phyloP scores from a whole-genome alignment of 1,140 invertebrate genomes.

The Sminthurides bifidus region DNA sequence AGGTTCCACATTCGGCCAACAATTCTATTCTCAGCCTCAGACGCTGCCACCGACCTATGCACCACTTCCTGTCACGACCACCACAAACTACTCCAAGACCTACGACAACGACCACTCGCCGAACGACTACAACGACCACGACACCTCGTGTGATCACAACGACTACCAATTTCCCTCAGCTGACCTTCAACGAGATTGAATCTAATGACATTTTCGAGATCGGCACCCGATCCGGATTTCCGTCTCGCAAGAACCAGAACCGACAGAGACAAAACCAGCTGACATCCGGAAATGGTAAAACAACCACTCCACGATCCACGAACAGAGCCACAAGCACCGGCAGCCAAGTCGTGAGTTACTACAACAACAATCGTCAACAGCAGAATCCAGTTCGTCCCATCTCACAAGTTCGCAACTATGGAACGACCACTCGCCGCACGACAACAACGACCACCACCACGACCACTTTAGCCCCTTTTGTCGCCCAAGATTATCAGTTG shows the following conservation, averaged over 20 bases:
- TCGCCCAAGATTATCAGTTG: background rate
- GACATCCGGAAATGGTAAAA: background rate
- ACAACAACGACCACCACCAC: background rate
- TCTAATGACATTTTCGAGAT: conserved; percentile 20
- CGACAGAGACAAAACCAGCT: background rate
- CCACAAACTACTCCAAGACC: background rate
- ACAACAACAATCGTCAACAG: background rate
- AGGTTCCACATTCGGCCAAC: background rate
- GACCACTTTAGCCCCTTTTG: background rate
- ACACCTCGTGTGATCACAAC: conserved; percentile 12
- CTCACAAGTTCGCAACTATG: background rate
- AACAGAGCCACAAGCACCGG: too few species aligned
- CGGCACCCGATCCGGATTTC: conserved; percentile 7
- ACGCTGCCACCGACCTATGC: conserved; percentile 4
- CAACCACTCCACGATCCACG: background rate
- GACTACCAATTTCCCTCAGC: background rate
- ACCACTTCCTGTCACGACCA: conserved; percentile 1
- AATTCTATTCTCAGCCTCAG: background rate
- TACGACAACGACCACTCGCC: conserved; percentile 17
- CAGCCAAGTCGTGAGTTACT: too few species aligned
- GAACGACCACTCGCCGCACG: background rate
- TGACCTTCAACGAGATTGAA: conserved; percentile 23
- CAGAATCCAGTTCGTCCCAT: background rate
- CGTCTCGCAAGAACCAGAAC: background rate
- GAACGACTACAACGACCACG: conserved; percentile 14